Base-by-base conservation (phyloP, 2,113 vertebrate genomes). In the Picathartes gymnocephalus region DNA sequence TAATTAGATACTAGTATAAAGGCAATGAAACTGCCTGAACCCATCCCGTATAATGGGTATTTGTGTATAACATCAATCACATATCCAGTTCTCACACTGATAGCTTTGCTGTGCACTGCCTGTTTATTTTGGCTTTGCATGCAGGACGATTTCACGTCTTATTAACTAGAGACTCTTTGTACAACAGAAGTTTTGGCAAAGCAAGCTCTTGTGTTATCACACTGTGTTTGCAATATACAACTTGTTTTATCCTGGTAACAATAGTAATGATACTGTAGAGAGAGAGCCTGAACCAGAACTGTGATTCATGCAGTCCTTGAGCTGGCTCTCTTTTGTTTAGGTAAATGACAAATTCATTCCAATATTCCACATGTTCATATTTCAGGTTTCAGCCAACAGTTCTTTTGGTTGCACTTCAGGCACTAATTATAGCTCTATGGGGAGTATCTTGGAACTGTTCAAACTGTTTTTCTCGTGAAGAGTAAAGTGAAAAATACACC, bases 351-450 rank as follows among this genome's bases (percentile, higher is more conserved):
- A 69, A 85, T 92, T 54, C 54, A 35, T 92, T 93, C 61, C 86
- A 57, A 16, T 78, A 85, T 95, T 96, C 48, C 71, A 48, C 79
- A 65, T 58, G 51, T 94, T 87, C 79, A 86, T 60, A 90, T 96
- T 93, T 96, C 74, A 93, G 48, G 70, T 93, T 93, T 95, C 58
- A 92, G 81, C 83, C 83, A 84, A 40, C 48, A 62, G 17, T 72
- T 83, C 72, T 79, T 93, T 83, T 92, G 58, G 30, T 95, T 97
- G 87, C 85, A 91, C 44, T 95, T 94, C 81, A 87, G 89, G 87
- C 65, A 83, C 77, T 96, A 96, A 96, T 95, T 96, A 96, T 72
- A 95, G 77, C 80, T 89, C 94, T 87, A 79, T 80, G 56, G 91
- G 87, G 82, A 95, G 91, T 93, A 90, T 89, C 44, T 90, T 95